phyloP scores from a whole-genome alignment of 1,140 invertebrate species.

The Drosophila takahashii region DNA sequence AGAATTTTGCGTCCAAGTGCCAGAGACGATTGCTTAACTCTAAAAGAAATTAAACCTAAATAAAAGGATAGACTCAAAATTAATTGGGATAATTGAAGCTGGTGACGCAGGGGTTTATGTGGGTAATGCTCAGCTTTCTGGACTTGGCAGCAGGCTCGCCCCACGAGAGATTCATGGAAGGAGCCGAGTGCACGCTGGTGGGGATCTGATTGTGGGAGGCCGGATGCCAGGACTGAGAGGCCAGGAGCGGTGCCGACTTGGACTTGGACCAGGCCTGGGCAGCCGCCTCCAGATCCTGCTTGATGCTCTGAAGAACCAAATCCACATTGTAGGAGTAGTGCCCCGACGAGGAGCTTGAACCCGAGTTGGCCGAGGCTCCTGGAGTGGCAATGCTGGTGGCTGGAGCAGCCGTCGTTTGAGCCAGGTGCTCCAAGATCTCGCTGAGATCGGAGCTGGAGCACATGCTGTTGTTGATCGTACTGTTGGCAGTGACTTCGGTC shows the following conservation, averaged over 20 bases:
- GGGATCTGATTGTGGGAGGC: constrained; percentile 11
- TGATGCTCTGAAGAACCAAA: constrained; percentile 73
- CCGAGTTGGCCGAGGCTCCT: constrained; percentile 6
- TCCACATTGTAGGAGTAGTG: constrained; percentile 75
- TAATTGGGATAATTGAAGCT: constrained; percentile 56
- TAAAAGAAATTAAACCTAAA: constrained; percentile 1
- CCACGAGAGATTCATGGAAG: constrained; percentile 73
- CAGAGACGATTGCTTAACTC: constrained; percentile 54
- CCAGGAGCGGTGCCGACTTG: constrained; percentile 23
- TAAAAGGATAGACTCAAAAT: not conserved
- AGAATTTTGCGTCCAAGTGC: constrained; percentile 60
- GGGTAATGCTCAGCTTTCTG: constrained; percentile 54
- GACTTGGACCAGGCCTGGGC: constrained; percentile 76
- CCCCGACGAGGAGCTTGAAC: constrained; percentile 16
- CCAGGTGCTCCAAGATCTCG: constrained; percentile 76
- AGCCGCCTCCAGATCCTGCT: constrained; percentile 73
- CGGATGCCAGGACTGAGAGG: constrained; percentile 32
- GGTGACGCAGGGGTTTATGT: constrained; percentile 59
- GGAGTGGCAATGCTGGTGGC: constrained; percentile 5
- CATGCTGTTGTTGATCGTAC: constrained; percentile 17
- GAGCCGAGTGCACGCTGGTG: constrained; percentile 32
- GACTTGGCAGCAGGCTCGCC: constrained; percentile 70
- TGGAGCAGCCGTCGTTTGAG: constrained; percentile 49
- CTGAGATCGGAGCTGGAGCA: constrained; percentile 60
- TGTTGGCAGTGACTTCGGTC: not conserved